Evolutionary conservation across 1,140 invertebrate species (phyloP), one percentile per base, ranked within the genome.

Genomic region (Latrodectus geometricus): DNA sequence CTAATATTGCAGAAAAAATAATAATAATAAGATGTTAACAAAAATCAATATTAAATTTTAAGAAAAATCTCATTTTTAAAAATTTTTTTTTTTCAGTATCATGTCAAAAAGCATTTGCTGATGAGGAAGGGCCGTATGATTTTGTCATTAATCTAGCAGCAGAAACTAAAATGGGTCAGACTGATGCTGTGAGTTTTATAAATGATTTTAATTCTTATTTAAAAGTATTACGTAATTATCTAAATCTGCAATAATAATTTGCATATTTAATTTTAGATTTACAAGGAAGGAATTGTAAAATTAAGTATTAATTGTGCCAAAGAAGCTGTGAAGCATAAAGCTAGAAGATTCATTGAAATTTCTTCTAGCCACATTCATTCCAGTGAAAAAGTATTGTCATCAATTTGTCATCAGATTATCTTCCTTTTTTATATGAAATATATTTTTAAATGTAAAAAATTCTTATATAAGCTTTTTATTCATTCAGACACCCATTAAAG

Each of bases 91-190:
- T 89, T 89, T 61, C 75, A 91, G 91, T 84, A 9, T 90, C 91
- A 12, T 90, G 90, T 21, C 89, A 95, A 89, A 93, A 93, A 90
- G 96, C 95, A 0, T 95, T 97, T 90, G 91, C 92, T 77, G 92
- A 92, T 88, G 88, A 88, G 11, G 91, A 92, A 23, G 93, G 93
- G 66, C 90, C 91, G 12, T 96, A 95, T 93, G 95, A 95, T 90
- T 94, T 94, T 92, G 95, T 96, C 48, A 94, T 97, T 74, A 97
- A 98, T 92, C 95, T 96, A 90, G 96, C 97, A 14, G 95, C 95
- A 9, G 96, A 98, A 92, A 97, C 96, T 3, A 95, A 96, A 91
- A 93, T 94, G 88, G 95, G 95, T 21, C 96, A 97, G 92, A 95
- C 95, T 56, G 96, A 97, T 91, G 94, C 95, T 0, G 91, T 91